Conservation (phyloP, 2,797 vertebrate species). For the Hippocampus kuda region DNA sequence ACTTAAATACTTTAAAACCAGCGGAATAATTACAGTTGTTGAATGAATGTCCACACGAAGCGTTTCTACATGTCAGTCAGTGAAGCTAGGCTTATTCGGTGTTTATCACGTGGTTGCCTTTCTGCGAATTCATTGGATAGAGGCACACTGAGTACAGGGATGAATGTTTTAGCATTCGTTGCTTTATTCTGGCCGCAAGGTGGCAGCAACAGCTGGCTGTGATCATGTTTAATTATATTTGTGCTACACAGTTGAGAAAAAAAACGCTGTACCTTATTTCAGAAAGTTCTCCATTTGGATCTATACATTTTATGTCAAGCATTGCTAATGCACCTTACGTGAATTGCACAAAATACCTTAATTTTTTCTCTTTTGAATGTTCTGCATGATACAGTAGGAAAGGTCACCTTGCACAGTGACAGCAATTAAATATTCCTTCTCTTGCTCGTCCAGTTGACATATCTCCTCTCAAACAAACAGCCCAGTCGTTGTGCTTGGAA, state of each 20-base stretch:
- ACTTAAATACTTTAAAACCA: not conserved
- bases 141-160: not conserved
- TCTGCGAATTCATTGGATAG: not conserved
- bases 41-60: not conserved
- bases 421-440: not conserved
- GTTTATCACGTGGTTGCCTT: not conserved
- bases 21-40: not conserved
- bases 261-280: too few relatives aligned
- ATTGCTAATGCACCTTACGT: not conserved
- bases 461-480: slow-evolving; percentile 13
- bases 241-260: not conserved
- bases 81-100: not conserved
- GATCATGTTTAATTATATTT: not conserved
- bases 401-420: not conserved
- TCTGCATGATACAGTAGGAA: not conserved
- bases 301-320: not conserved
- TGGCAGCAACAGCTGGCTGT: not conserved
- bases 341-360: not conserved
- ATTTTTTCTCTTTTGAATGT: not conserved
- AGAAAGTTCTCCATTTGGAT: not conserved
- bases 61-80: too few relatives aligned
- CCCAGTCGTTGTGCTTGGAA: slow-evolving; percentile 11
- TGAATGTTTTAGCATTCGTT: not conserved
- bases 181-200: not conserved
- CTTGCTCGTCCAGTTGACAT: not conserved